phyloP scores from a whole-genome alignment of 1,140 invertebrate genomes.

The Aphis gossypii region DNA sequence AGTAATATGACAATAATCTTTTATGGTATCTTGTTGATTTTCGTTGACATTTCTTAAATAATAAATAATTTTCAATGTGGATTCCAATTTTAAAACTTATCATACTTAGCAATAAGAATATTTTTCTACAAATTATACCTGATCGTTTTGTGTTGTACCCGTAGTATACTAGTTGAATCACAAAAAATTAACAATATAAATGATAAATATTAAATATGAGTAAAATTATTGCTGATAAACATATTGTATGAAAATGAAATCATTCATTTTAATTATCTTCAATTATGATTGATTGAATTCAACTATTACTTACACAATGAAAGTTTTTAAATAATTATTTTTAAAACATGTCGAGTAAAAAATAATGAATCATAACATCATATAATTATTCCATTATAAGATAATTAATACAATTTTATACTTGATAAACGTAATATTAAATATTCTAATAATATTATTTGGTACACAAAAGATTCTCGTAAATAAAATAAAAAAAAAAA shows the following conservation, averaged over 20 bases:
- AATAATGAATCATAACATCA: neutral
- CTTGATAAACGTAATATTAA: too few species aligned
- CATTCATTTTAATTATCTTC: neutral
- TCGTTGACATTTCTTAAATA: neutral
- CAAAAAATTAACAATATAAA: neutral
- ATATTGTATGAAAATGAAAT: neutral
- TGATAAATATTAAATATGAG: neutral
- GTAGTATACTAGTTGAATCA: neutral
- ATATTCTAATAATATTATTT: too few species aligned
- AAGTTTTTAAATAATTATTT: neutral
- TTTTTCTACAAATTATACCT: neutral
- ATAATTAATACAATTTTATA: too few species aligned
- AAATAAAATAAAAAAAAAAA: too few species aligned
- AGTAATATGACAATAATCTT: neutral
- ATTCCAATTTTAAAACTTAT: neutral
- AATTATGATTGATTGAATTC: neutral
- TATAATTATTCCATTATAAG: neutral
- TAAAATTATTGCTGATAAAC: neutral
- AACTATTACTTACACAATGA: neutral
- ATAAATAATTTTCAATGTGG: neutral
- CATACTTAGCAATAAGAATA: neutral
- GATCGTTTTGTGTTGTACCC: neutral
- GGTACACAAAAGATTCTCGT: too few species aligned
- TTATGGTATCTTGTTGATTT: too few species aligned
- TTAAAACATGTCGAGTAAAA: neutral